phyloP scores from a whole-genome alignment of 1,140 invertebrate species.

The Formica exsecta region DNA sequence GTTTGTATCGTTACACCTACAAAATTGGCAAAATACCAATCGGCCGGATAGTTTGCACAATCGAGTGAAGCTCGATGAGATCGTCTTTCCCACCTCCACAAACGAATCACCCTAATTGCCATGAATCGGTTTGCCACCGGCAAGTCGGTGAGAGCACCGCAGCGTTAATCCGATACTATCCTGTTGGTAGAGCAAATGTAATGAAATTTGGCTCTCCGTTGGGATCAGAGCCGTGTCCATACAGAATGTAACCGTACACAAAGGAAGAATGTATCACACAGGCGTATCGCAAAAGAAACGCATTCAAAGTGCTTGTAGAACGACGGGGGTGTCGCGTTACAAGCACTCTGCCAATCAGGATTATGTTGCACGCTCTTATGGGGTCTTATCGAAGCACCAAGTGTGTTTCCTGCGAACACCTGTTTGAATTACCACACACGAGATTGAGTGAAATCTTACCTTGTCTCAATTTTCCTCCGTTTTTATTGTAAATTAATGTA shows the following conservation, averaged over 20 bases:
- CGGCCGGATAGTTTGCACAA: background rate
- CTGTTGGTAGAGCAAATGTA: constrained; percentile 34
- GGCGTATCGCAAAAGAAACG: background rate
- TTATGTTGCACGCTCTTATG: constrained; percentile 78
- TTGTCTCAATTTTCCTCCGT: constrained; percentile 1
- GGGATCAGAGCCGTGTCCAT: constrained; percentile 17
- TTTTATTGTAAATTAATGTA: constrained; percentile 12
- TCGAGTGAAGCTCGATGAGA: constrained; percentile 51
- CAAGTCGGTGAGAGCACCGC: constrained; percentile 15
- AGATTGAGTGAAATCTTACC: constrained; percentile 33
- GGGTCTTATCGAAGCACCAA: constrained; percentile 67
- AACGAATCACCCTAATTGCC: constrained; percentile 56
- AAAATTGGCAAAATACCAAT: constrained; percentile 30
- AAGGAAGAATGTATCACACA: background rate
- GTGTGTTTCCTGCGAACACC: constrained; percentile 25
- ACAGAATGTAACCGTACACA: background rate
- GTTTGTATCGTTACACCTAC: constrained; percentile 42
- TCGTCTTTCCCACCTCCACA: constrained; percentile 46
- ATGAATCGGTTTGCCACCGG: constrained; percentile 36
- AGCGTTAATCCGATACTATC: constrained; percentile 61
- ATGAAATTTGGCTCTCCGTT: constrained; percentile 57
- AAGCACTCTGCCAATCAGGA: constrained; percentile 76
- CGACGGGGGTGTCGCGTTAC: constrained; percentile 45
- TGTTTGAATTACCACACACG: constrained; percentile 32
- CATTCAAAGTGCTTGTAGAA: constrained; percentile 25